phyloP scores from a whole-genome alignment of 2,888 invertebrate genomes.

The Parelbella ahira region DNA sequence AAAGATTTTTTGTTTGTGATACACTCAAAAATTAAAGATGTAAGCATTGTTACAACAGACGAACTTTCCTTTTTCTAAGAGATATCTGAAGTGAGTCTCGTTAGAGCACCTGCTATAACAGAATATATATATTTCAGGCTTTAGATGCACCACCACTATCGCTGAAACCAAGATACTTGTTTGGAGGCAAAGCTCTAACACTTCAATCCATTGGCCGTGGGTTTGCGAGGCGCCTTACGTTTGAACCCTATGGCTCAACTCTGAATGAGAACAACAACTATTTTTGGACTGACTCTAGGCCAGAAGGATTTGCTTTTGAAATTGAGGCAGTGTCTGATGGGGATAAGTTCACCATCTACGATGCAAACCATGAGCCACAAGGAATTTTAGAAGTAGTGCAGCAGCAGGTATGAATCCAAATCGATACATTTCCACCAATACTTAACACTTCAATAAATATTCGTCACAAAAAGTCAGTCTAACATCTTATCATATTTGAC shows the following conservation, averaged over 20 bases:
- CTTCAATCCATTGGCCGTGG: slow-evolving; percentile 86
- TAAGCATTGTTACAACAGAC: too few relatives aligned
- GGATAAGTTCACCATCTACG: slow-evolving; percentile 86
- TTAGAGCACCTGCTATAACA: too few relatives aligned
- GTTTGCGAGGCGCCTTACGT: slow-evolving; percentile 86
- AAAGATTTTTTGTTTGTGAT: too few relatives aligned
- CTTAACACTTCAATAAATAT: too few relatives aligned
- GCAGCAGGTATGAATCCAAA: slow-evolving; percentile 84
- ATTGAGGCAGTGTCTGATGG: slow-evolving; percentile 84
- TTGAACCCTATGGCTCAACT: slow-evolving; percentile 81
- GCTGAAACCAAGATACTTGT: slow-evolving; percentile 80
- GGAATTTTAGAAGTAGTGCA: slow-evolving; percentile 84
- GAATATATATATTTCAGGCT: slow-evolving; percentile 56
- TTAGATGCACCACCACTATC: slow-evolving; percentile 66
- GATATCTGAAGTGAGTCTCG: too few relatives aligned
- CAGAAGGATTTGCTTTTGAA: slow-evolving; percentile 87
- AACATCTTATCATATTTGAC: too few relatives aligned
- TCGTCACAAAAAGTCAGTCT: too few relatives aligned
- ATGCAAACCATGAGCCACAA: slow-evolving; percentile 83
- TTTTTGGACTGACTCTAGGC: slow-evolving; percentile 89
- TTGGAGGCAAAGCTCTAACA: slow-evolving; percentile 83
- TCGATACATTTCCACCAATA: too few relatives aligned
- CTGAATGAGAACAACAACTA: slow-evolving; percentile 85
- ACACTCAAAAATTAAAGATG: too few relatives aligned
- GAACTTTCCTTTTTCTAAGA: too few relatives aligned